Conservation (phyloP, 2,797 vertebrate genomes). For the Danio jaintianensis region DNA sequence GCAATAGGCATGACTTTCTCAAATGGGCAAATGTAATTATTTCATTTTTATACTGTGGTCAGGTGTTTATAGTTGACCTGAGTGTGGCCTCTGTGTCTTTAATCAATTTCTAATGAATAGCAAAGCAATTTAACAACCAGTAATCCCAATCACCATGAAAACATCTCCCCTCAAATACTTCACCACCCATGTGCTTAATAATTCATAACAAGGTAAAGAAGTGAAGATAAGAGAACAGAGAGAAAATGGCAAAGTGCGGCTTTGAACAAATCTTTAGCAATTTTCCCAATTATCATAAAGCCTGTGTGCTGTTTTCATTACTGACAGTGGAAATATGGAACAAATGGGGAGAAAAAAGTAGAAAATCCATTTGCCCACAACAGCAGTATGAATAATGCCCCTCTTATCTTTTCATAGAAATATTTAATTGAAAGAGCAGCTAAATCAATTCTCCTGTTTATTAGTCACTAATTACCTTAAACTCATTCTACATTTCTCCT, state of each 20-base stretch:
- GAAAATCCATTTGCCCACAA: conserved; percentile 37
- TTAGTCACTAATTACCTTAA: conserved; percentile 77
- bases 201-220: conserved; percentile 13
- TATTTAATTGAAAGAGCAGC: conserved; percentile 71
- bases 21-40: no score
- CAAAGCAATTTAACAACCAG: conserved; percentile 26
- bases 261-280: conserved; percentile 26
- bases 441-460: conserved; percentile 67
- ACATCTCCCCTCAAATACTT: background rate
- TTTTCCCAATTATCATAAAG: conserved; percentile 31
- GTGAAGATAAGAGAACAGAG: conserved; percentile 1
- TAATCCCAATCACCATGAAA: conserved; percentile 11
- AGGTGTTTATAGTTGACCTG: no score
- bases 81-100: background rate
- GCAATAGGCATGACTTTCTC: no score
- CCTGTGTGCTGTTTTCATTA: conserved; percentile 33
- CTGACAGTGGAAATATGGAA: conserved; percentile 7
- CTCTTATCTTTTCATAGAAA: conserved; percentile 67
- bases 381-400: conserved; percentile 34
- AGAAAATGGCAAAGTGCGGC: background rate
- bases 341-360: conserved; percentile 41
- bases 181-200: background rate
- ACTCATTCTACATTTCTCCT: conserved; percentile 62
- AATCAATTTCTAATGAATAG: background rate
- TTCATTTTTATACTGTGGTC: background rate